Conservation (phyloP, 1,140 invertebrate species). For the Drosophila erecta region DNA sequence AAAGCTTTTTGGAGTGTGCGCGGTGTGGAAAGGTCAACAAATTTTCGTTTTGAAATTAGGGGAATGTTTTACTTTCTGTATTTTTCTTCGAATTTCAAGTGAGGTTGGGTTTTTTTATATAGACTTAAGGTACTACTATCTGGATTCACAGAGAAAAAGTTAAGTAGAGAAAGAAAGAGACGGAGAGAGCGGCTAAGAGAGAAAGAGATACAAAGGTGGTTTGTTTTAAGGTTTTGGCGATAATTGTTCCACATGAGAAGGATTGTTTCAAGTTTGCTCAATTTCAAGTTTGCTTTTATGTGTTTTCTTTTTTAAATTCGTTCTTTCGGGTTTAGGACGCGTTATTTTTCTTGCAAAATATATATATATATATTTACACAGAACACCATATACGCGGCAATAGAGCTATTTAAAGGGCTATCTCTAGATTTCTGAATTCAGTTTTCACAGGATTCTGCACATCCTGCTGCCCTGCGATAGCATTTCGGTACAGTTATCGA, state of each 20-base stretch:
- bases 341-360: conserved; percentile 37
- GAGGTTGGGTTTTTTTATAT: conserved; percentile 17
- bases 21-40: conserved; percentile 31
- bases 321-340: conserved; percentile 27
- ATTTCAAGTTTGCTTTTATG: conserved; percentile 70
- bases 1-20: conserved; percentile 29
- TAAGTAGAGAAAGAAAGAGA: conserved; percentile 26
- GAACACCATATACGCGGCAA: conserved; percentile 85
- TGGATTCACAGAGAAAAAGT: conserved; percentile 32
- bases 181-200: conserved; percentile 36
- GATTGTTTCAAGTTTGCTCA: conserved; percentile 62
- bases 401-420: conserved; percentile 78
- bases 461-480: conserved; percentile 26
- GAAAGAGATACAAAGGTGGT: conserved; percentile 28
- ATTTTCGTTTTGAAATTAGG: conserved; percentile 26
- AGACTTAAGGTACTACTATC: conserved; percentile 27
- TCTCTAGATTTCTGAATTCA: conserved; percentile 46
- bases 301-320: conserved; percentile 16
- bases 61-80: conserved; percentile 5
- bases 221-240: conserved; percentile 48
- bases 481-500: conserved; percentile 26
- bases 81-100: conserved; percentile 13
- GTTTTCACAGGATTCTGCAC: conserved; percentile 7
- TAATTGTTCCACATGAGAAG: conserved; percentile 40
- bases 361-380: conserved; percentile 55